Evolutionary conservation across 1,140 invertebrate species (phyloP), one percentile per base, ranked within the genome.

Genomic region (Drosophila suzukii): DNA sequence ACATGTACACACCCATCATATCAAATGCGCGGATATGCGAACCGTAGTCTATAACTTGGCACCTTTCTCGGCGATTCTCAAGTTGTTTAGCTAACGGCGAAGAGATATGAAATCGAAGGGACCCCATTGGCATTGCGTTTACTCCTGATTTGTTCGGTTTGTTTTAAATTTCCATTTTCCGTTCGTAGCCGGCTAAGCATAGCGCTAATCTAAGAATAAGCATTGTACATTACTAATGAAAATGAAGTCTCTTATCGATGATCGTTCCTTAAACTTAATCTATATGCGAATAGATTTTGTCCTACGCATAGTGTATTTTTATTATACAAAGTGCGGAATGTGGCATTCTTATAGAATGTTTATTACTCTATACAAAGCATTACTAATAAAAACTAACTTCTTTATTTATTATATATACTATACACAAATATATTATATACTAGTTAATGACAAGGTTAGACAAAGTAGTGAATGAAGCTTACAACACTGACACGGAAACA

Each of bases 231-330:
- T 73, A 89, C 73, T 81, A 73, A 90, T 71, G 65, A 81, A 84
- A 84, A 76, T 89, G 63, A 90, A 89, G 85, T 89, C 84, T 89
- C 84, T 89, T 89, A 89, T 89, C 84, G 84, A 89, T 90, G 85
- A 89, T 89, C 84, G 84, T 89, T 89, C 84, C 84, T 89, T 89
- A 84, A 81, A 90, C 78, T 78, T 71, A 81, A 86, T 81, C 67
- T 81, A 55, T 53, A 77, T 57, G 71, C 57, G 43, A 51, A 56
- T 71, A 71, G 67, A 73, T 51, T 74, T 81, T 78, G 79, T 81
- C 75, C 80, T 82, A 77, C 77, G 65, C 38, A 79, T 79, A 82
- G 61, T 75, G 75, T 88, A 86, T 83, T 88, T 83, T 86, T 76
- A 88, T 75, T 80, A 79, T 80, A 71, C 65, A 71, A 57, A 36